Base-by-base conservation (phyloP, 1,140 invertebrate species). In the Acyrthosiphon pisum region DNA sequence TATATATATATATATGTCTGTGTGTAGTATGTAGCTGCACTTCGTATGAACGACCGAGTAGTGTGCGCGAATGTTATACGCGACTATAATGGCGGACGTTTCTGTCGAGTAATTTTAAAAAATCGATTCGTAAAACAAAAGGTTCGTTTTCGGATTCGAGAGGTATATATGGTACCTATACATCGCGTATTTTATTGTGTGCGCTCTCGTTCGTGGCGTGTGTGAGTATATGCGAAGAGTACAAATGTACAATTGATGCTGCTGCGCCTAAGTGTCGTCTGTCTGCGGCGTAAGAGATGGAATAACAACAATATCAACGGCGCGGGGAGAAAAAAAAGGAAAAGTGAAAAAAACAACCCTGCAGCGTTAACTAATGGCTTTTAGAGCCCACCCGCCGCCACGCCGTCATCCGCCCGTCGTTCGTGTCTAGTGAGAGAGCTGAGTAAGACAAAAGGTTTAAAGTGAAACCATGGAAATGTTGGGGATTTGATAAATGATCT, bases 401-500 rank as follows among this genome's bases (percentile, higher is more conserved):
- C 14, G 0, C 20, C 44, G 60, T n/a, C 41, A 18, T 35, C 2
- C 23, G 44, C 30, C 37, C 88, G 53, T 60, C n/a, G 44, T 46
- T 37, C 68, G 30, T n/a, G n/a, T 81, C n/a, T 83, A 53, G 50
- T 26, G 87, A 41, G 48, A n/a, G 86, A 89, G n/a, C 22, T 26
- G 48, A 86, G 18, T 86, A 93, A 93, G 81, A 93, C 91, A 93
- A 93, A 91, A 93, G 91, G 91, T 93, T 93, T 86, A 50, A 86
- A 48, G 30, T 18, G 81, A 92, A 92, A 37, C 91, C 76, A n/a
- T 84, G 50, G 35, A 86, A 93, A 84, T 44, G 91, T 92, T 83
- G 20, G 30, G 30, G 91, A 92, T 92, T 92, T 92, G 91, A 93
- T 93, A 93, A 93, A 93, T 93, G 76, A 86, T 93, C 91, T 86